Percentiles rank a stretch among this genome's conserved stretches.
Conservation (phyloP, 2,888 invertebrate species). For the Dynastes hyllus region DNA sequence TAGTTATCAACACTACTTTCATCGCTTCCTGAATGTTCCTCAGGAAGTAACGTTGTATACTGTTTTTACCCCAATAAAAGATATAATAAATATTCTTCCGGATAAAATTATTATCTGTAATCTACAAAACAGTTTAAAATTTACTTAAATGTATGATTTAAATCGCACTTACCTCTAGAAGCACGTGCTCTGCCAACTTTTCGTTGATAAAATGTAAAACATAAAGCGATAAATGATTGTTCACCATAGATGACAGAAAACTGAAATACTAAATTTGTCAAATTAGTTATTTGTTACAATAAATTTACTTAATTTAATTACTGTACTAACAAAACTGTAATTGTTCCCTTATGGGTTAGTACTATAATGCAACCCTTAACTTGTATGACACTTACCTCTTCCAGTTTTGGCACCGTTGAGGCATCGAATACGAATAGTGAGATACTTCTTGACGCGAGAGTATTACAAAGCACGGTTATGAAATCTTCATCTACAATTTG, state of each 20-base stretch:
- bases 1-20: conserved; percentile 78
- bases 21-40: conserved; percentile 75
- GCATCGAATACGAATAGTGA: conserved; percentile 65
- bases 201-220: conserved; percentile 75
- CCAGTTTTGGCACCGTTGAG: conserved; percentile 63
- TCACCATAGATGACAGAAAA: conserved; percentile 72
- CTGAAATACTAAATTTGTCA: conserved; percentile 71
- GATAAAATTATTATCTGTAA: conserved; percentile 74
- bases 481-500: conserved; percentile 62
- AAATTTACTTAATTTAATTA: no score
- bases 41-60: conserved; percentile 73
- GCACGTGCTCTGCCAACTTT: conserved; percentile 74
- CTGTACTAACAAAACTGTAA: no score
- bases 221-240: conserved; percentile 72
- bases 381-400: conserved; percentile 60
- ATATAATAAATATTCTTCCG: conserved; percentile 78
- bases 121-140: conserved; percentile 61
- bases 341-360: no score
- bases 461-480: conserved; percentile 59
- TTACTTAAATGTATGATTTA: neutral
- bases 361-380: no score
- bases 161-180: conserved; percentile 72
- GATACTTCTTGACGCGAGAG: conserved; percentile 62
- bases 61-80: conserved; percentile 79
- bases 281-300: neutral